These are phyloP conservation scores for Tokudaia tokunoshimensis DNA, from an alignment of 2,797 vertebrate species.

Conservation along the genomic window DNA sequence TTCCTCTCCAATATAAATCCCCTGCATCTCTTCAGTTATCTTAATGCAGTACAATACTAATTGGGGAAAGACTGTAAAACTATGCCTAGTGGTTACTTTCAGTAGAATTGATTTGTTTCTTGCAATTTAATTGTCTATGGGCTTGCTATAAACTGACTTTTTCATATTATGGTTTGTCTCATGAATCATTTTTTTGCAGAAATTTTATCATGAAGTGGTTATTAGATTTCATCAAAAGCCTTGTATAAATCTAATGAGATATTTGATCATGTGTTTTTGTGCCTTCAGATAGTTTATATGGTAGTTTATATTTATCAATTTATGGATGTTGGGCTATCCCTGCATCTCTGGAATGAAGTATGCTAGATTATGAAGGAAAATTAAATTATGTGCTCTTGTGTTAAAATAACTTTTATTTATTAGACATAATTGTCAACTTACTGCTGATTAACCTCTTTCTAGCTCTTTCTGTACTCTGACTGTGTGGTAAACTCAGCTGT, in stretches of 20 bases:
- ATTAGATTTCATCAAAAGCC: neutral
- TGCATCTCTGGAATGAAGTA: neutral
- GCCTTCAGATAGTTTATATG: neutral
- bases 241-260: neutral
- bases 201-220: neutral
- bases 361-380: neutral
- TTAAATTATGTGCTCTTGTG: neutral
- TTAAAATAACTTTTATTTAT: neutral
- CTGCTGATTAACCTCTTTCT: neutral
- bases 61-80: neutral
- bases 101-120: neutral
- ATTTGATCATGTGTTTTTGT: neutral
- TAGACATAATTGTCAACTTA: neutral
- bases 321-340: neutral
- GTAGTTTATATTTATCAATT: neutral
- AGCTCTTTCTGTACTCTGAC: too few relatives aligned
- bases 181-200: neutral
- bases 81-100: neutral
- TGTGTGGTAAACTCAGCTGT: neutral
- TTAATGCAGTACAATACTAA: accelerated
- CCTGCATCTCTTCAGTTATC: neutral
- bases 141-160: neutral
- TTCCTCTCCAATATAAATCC: neutral
- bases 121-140: neutral
- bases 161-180: neutral